Base-by-base conservation (phyloP, 2,888 invertebrate genomes). In the Ecdyonurus torrentis region DNA sequence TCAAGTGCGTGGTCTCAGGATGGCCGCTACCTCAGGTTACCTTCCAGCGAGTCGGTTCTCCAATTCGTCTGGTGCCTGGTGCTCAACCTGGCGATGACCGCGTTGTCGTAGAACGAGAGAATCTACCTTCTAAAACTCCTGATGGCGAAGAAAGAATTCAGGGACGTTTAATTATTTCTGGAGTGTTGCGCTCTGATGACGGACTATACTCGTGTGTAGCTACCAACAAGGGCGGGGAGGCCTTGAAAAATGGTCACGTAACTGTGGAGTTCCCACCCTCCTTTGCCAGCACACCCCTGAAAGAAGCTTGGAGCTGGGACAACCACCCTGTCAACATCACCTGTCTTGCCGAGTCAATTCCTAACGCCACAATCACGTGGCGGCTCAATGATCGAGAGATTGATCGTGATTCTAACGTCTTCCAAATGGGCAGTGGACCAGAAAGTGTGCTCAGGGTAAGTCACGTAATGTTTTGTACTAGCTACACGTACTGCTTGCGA, bases 301-400 rank as follows among this genome's bases (percentile, higher is more conserved):
- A 70, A 19, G 88, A 89, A 0, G 82, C 85, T 0, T 92, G 88
- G 83, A 87, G 87, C 37, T 94, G 93, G 93, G 85, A 87, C 60
- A 80, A 83, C 53, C 82, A 82, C 69, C 84, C 86, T 1, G 89
- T 87, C 1, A 94, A 94, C 74, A 78, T 94, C 3, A 89, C 88
- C 65, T 94, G 94, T 72, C 79, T 89, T 59, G 91, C 92, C n/a
- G 89, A 91, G 74, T 78, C 81, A 23, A 84, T 94, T 70, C 94
- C 94, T 2, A 94, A 94, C 73, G 94, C 94, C 0, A 93, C 93
- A 5, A 91, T 94, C 68, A 83, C 84, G 71, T 94, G 93, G 93
- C 83, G 81, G 74, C 82, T 78, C 74, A 71, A 72, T 64, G 70
- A 71, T 2, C 65, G 77, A 71, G 65, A 71, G 19, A 67, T 73